These are phyloP conservation scores for Urocyon cinereoargenteus DNA, from an alignment of 2,797 vertebrate species.

Conservation along the genomic window DNA sequence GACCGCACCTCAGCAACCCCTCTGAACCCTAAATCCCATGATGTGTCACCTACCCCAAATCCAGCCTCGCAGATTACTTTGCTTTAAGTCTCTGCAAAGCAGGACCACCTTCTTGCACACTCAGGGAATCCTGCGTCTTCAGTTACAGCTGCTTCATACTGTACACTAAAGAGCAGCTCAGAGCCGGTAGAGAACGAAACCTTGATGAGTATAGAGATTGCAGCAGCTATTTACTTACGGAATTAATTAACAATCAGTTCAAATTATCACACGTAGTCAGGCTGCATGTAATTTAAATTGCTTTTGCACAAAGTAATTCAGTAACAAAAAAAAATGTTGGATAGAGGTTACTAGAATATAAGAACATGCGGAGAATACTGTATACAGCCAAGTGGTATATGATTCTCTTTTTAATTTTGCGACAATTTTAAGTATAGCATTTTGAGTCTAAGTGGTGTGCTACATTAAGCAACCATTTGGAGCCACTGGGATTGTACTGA, in stretches of 20 bases:
- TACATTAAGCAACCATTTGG: conserved; percentile 81
- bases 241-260: conserved; percentile 78
- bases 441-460: conserved; percentile 78
- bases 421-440: conserved; percentile 79
- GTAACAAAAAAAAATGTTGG: conserved; percentile 81
- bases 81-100: conserved; percentile 50
- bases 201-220: conserved; percentile 71
- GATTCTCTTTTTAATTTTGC: conserved; percentile 80
- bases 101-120: not conserved
- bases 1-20: not conserved
- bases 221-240: conserved; percentile 73
- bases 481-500: conserved; percentile 67
- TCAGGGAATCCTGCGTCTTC: not conserved
- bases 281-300: conserved; percentile 74
- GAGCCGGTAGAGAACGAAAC: conserved; percentile 71
- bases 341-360: conserved; percentile 73
- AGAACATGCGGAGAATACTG: conserved; percentile 68
- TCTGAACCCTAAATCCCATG: not conserved
- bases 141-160: conserved; percentile 40
- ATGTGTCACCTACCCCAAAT: not conserved
- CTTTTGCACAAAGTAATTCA: conserved; percentile 75
- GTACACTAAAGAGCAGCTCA: conserved; percentile 60
- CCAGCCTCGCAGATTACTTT: conserved; percentile 74
- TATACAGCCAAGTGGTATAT: conserved; percentile 75
- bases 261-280: conserved; percentile 74